Evolutionary conservation across 2,888 invertebrate genomes (phyloP), one percentile per base, ranked within the genome.

Genomic region (Zygothrica quintamaculata): DNA sequence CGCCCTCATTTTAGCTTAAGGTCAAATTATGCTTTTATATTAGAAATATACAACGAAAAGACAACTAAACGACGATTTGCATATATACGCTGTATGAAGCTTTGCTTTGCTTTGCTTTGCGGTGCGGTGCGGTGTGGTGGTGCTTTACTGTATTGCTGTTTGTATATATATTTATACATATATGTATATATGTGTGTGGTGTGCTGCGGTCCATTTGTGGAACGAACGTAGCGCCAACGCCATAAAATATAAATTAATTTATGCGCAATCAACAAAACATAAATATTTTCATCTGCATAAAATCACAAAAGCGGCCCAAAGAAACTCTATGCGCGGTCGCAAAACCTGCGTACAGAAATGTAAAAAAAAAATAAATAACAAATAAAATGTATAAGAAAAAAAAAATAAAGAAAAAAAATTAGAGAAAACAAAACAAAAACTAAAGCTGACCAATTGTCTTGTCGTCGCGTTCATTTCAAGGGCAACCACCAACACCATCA

Each of bases 1-100:
- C 87, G 88, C 88, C 88, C 88, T 88, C 88, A 77, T 88, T 82
- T 88, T 67, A 62, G 71, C 81, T 77, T 77, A 86, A 88, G 87
- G 87, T 88, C 88, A 81, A 86, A 74, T 75, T 76, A 84, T 84
- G 78, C 75, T 84, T 86, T 80, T 80, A 66, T 78, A 67, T 79
- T 60, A 60, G 43, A 76, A 36, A 57, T 59, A 65, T 26, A 50
- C 36, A 51, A 11, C 51, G 31, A 37, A 11, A 42, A 58, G 60
- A 71, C 50, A 72, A 48, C 69, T 65, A 48, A 59, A 61, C 44
- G 51, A 13, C 47, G 40, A 85, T 87, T 85, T 84, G 85, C 87
- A 87, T 87, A 81, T 64, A 48, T 51, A 26, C 44, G 51, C 12
- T 40, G 33, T 9, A 29, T 26, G 31, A n/a, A n/a, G n/a, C n/a